Evolutionary conservation across 92 coral and sea anemone genomes (phyloP).

Genomic region (Metridium senile): DNA sequence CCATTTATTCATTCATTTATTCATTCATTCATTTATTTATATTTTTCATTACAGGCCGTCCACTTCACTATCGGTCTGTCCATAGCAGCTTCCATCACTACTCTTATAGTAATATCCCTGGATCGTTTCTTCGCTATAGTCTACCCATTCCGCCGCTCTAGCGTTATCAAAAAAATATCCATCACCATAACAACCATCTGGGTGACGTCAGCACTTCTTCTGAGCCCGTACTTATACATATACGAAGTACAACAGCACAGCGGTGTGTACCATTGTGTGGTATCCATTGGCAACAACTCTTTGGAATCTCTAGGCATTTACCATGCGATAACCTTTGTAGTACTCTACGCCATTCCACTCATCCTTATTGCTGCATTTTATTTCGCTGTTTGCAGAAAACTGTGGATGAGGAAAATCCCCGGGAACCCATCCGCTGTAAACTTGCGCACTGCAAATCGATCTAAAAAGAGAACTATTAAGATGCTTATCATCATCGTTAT

Average conservation of each 20-base stretch:
- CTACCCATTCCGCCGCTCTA: conserved; percentile 72
- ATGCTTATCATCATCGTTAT: conserved; percentile 70
- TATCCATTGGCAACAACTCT: conserved; percentile 48
- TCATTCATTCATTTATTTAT: neutral
- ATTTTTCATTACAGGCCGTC: conserved; percentile 10
- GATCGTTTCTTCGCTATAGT: conserved; percentile 80
- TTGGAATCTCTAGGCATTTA: conserved; percentile 31
- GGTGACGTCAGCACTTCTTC: conserved; percentile 38
- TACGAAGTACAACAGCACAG: conserved; percentile 1
- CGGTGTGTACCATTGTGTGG: conserved; percentile 41
- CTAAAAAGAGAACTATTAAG: conserved; percentile 64
- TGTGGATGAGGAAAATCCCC: conserved; percentile 73
- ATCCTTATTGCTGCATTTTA: conserved; percentile 54
- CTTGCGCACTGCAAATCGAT: conserved; percentile 46
- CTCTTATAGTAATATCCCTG: conserved; percentile 58
- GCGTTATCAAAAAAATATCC: conserved; percentile 56
- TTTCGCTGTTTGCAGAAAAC: conserved; percentile 60
- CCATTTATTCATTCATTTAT: neutral
- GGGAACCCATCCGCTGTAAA: conserved; percentile 66
- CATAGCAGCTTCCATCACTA: conserved; percentile 68
- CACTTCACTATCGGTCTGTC: conserved; percentile 58
- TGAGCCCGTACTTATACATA: conserved; percentile 57
- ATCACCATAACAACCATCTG: conserved; percentile 50
- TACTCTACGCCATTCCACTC: conserved; percentile 57
- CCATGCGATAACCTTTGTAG: conserved; percentile 42